A percentile compares a stretch with the other conserved stretches of the same genome.
These are phyloP conservation scores for Caenorhabditis zanzibari DNA, from an alignment of 2,888 invertebrate species.

Conservation along the genomic window DNA sequence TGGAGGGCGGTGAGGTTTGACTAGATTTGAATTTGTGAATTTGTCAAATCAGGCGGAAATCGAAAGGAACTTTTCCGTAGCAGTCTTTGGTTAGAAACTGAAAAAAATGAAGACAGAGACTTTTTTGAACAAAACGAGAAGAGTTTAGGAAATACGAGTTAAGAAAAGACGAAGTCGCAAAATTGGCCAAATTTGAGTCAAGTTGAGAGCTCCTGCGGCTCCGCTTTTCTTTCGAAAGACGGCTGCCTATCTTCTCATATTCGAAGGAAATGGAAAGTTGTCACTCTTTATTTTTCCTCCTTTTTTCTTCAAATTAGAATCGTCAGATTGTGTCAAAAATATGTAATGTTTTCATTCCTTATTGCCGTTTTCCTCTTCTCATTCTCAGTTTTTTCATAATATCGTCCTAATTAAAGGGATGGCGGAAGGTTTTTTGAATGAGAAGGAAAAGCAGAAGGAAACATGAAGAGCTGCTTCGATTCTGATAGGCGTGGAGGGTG, in stretches of 20 bases:
- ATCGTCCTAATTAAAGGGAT: slow-evolving; percentile 35
- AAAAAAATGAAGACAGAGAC: slow-evolving; percentile 11
- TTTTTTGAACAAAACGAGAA: neutral
- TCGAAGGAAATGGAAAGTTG: slow-evolving; percentile 21
- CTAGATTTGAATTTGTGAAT: slow-evolving; percentile 38
- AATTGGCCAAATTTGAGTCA: slow-evolving; percentile 59
- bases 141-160: slow-evolving; percentile 22
- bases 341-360: slow-evolving; percentile 34
- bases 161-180: slow-evolving; percentile 12
- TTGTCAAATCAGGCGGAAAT: slow-evolving; percentile 52
- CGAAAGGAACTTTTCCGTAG: slow-evolving; percentile 42
- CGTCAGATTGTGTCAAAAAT: slow-evolving; percentile 34
- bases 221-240: slow-evolving; percentile 1
- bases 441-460: slow-evolving; percentile 3
- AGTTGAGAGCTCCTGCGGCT: slow-evolving; percentile 17
- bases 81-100: neutral
- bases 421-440: slow-evolving; percentile 29
- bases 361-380: slow-evolving; percentile 18
- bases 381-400: neutral
- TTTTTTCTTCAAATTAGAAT: slow-evolving; percentile 49
- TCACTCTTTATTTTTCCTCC: neutral
- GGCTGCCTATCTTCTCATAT: slow-evolving; percentile 19
- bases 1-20: slow-evolving; percentile 14
- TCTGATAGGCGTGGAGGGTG: slow-evolving; percentile 15
- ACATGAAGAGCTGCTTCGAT: neutral